Evolutionary conservation across 2,888 invertebrate species (phyloP), one percentile per base, ranked within the genome.

Genomic region (Isoperla grammatica): DNA sequence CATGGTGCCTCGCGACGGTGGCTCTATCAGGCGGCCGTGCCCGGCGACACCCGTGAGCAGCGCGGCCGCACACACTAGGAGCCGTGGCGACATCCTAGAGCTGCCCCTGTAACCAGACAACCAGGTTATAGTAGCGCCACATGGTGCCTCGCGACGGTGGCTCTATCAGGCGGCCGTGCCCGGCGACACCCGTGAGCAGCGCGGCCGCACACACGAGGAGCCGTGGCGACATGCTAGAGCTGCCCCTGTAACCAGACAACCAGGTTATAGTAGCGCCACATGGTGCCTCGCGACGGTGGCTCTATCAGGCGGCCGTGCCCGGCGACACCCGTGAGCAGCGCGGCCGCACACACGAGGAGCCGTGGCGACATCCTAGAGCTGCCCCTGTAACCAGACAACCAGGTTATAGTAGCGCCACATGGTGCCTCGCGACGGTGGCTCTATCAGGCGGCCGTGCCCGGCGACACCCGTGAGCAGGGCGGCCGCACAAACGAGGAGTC

Each of bases 391-490:
- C n/a, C n/a, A n/a, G n/a, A n/a, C n/a, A n/a, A n/a, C n/a, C n/a
- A n/a, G n/a, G n/a, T n/a, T n/a, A n/a, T n/a, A n/a, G 74, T 86
- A 92, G 71, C 92, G 81, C 92, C 92, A 93, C 69, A 91, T 91
- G 1, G 90, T 87, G 6, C 90, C 89, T 62, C 93, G 79, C 55
- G 90, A 90, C 1, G 93, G 92, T 0, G 93, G 93, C 71, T 93
- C 92, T 60, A 90, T 85, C 61, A 89, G 79, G 68, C 88, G 79
- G 37, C 88, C 89, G 73, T 89, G 89, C 12, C 81, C 81, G 64
- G 73, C 73, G 48, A 78, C 82, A 50, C 68, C 67, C 13, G 15
- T 8, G 6, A 43, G n/a, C 6, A 13, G 5, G 17, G 19, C 17
- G 6, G 13, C 2, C 43, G 43, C 43, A 42, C 42, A 42, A n/a